A percentile compares a stretch with the other conserved stretches of the same genome.
Evolutionary conservation across 2,797 vertebrate species (phyloP).

Genomic region (Taeniopygia guttata): DNA sequence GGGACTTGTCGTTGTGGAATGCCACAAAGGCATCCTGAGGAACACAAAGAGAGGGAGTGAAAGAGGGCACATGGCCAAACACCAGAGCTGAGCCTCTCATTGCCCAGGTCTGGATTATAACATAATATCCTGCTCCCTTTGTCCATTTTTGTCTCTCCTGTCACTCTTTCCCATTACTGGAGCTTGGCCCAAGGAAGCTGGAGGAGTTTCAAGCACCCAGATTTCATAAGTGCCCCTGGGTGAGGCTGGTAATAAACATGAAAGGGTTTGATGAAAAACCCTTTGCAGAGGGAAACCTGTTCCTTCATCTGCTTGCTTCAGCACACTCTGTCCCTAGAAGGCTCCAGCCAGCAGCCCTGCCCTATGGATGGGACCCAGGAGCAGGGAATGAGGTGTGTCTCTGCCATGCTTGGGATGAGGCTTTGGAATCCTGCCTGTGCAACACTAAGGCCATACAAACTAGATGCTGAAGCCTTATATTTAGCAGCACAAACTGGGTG

Average conservation of each 20-base stretch:
- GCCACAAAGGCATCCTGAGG: slow-evolving; percentile 71
- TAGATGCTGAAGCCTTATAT: background rate
- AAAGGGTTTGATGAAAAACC: background rate
- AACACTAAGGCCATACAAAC: background rate
- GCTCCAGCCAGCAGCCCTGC: slow-evolving; percentile 44
- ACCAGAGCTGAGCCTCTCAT: background rate
- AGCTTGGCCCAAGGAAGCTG: background rate
- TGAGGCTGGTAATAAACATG: background rate
- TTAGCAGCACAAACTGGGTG: background rate
- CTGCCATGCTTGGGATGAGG: background rate
- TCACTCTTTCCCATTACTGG: background rate
- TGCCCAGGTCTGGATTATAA: background rate
- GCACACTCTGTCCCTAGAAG: slow-evolving; percentile 28
- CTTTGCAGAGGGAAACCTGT: background rate
- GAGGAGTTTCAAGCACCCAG: background rate
- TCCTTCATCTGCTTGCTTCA: slow-evolving; percentile 26
- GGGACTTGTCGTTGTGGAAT: slow-evolving; percentile 49
- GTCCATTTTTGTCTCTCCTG: background rate
- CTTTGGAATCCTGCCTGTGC: background rate
- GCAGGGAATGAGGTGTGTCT: background rate
- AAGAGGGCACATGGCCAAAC: background rate
- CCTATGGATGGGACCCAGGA: background rate
- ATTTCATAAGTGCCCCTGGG: slow-evolving; percentile 8
- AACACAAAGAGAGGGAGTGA: background rate
- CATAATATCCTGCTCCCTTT: background rate